phyloP scores from a whole-genome alignment of 53 echinoderm and acorn worm genomes.

The Holothuria leucospilota region DNA sequence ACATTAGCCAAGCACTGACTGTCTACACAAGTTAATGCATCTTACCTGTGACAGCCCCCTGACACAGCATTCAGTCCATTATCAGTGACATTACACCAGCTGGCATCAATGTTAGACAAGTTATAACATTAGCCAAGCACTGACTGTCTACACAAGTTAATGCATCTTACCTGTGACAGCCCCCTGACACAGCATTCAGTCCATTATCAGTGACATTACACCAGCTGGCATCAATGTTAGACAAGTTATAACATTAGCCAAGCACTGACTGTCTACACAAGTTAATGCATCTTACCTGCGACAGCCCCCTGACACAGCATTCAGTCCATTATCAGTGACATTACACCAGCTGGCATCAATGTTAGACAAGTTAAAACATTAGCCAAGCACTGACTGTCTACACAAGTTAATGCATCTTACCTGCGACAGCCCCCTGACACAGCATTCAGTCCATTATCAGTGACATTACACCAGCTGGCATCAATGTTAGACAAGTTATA shows the following conservation, averaged over 20 bases:
- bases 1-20: too few relatives aligned
- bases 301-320: too few relatives aligned
- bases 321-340: too few relatives aligned
- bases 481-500: constrained; percentile 70
- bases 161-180: constrained; percentile 71
- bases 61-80: too few relatives aligned
- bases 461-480: constrained; percentile 92
- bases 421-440: constrained; percentile 76
- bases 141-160: too few relatives aligned
- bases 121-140: too few relatives aligned
- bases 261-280: too few relatives aligned
- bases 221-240: constrained; percentile 86
- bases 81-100: neutral
- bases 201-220: constrained; percentile 93
- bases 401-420: constrained; percentile 28
- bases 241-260: constrained; percentile 72
- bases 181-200: constrained; percentile 73
- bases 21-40: neutral
- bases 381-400: too few relatives aligned
- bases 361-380: too few relatives aligned
- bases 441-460: constrained; percentile 87
- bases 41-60: constrained; percentile 30
- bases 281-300: constrained; percentile 14
- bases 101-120: too few relatives aligned
- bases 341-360: neutral